A percentile compares a stretch with the other conserved stretches of the same genome.
Evolutionary conservation across 2,113 vertebrate genomes (phyloP).

Genomic region (Myotis yumanensis): DNA sequence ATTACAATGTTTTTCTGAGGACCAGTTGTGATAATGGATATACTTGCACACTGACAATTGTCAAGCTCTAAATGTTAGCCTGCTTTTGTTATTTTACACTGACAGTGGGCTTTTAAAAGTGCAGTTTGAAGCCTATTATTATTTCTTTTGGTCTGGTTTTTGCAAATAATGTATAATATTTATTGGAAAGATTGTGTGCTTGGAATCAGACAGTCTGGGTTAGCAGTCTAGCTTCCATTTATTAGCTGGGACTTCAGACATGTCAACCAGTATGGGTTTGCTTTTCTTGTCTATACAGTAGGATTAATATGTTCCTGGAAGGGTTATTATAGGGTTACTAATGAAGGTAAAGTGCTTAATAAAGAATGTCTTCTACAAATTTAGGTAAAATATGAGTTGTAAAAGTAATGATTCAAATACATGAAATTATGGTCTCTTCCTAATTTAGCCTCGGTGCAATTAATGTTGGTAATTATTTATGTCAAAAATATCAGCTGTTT

Average conservation of each 20-base stretch:
- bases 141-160: not conserved
- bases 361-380: not conserved
- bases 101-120: conserved; percentile 21
- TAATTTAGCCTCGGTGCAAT: not conserved
- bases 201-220: not conserved
- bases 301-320: not conserved
- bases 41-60: not conserved
- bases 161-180: conserved; percentile 29
- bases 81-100: conserved; percentile 10
- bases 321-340: not conserved
- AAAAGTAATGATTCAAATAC: conserved; percentile 12
- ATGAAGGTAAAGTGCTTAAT: not conserved
- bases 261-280: not conserved
- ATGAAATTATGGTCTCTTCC: conserved; percentile 2
- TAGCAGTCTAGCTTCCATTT: not conserved
- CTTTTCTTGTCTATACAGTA: not conserved
- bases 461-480: conserved; percentile 49
- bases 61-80: not conserved
- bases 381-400: conserved; percentile 31
- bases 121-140: not conserved
- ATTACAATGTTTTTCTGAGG: not conserved
- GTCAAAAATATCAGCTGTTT: not conserved
- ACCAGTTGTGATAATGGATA: not conserved
- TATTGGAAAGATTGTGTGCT: not conserved
- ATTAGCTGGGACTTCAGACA: not conserved